Evolutionary conservation across 2,888 invertebrate species (phyloP), one percentile per base, ranked within the genome.

Genomic region (Caenorhabditis macrosperma): DNA sequence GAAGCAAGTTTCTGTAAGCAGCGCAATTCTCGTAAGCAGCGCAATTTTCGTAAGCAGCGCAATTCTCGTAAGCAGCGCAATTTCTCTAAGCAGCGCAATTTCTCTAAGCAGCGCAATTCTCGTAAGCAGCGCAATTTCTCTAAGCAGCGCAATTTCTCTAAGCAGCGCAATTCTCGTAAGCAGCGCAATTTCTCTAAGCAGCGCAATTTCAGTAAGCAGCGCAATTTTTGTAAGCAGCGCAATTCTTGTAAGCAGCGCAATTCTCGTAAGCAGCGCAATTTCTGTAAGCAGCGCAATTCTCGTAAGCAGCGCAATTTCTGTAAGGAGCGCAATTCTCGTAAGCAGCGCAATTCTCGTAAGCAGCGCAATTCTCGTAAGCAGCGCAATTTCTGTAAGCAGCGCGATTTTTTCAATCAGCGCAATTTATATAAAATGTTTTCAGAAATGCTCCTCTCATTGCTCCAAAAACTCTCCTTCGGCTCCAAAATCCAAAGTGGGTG

Each of bases 401-500:
- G 1, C 2, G 30, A 61, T 4, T 41, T 9, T 41, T 7, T 4
- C 9, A 7, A 26, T 5, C 9, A 15, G 3, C 6, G 10, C 10
- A 26, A 24, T 24, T 48, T 46, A n/a, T n/a, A n/a, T n/a, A n/a
- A n/a, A n/a, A n/a, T n/a, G n/a, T 35, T 63, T 48, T 26, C 63
- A 72, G 69, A 69, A 69, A 28, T n/a, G 26, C 52, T 59, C 44
- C 0, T 12, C 52, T 4, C 24, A 38, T 10, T 61, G 69, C 54
- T 44, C 44, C 20, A 67, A 55, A 57, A 35, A n/a, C 26, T 30
- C 35, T 24, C 12, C 52, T 17, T 20, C 44, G 5, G 17, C 12
- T 22, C 50, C 59, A 1, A 28, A 22, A 22, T 22, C 38, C 9
- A 54, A 71, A 46, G 24, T 55, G n/a, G 50, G 59, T 6, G 72